Conservation (phyloP, 2,888 invertebrate genomes). For the Incurvaria masculella region DNA sequence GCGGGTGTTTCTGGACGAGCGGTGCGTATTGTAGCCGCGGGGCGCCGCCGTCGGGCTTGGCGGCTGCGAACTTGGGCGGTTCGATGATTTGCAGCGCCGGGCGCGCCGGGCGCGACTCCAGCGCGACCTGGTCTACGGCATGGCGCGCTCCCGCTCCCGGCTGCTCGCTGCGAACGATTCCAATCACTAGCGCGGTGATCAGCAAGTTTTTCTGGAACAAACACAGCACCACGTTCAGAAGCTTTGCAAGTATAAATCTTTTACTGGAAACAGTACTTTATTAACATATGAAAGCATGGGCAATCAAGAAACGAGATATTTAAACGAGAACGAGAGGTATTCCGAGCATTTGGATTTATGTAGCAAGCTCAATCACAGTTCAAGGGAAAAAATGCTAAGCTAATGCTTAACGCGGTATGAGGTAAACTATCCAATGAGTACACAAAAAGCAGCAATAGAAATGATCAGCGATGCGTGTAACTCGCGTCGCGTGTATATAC, state of each 20-base stretch:
- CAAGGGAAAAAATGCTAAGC: no score
- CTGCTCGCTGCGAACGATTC: conserved; percentile 36
- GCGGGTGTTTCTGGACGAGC: conserved; percentile 3
- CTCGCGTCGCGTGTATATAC: background rate
- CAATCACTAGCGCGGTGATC: conserved; percentile 47
- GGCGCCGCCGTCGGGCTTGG: background rate
- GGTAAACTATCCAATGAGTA: background rate
- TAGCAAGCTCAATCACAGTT: no score
- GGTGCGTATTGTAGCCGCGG: conserved; percentile 5
- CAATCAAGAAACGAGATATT: no score
- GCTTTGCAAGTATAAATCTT: background rate
- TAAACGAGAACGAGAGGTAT: no score
- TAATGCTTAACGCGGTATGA: no score
- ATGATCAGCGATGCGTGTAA: background rate
- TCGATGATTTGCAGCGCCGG: conserved; percentile 32
- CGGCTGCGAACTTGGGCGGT: conserved; percentile 31
- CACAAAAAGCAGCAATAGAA: background rate
- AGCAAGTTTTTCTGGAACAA: conserved; percentile 45
- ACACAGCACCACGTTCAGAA: background rate
- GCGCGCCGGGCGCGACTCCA: conserved; percentile 29
- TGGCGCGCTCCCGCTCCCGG: conserved; percentile 25
- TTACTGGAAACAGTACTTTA: no score
- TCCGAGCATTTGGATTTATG: no score
- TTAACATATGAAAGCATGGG: no score
- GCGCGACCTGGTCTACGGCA: conserved; percentile 35